These are phyloP conservation scores for Rhaphigaster nebulosa DNA, from an alignment of 2,888 invertebrate genomes.

Conservation along the genomic window DNA sequence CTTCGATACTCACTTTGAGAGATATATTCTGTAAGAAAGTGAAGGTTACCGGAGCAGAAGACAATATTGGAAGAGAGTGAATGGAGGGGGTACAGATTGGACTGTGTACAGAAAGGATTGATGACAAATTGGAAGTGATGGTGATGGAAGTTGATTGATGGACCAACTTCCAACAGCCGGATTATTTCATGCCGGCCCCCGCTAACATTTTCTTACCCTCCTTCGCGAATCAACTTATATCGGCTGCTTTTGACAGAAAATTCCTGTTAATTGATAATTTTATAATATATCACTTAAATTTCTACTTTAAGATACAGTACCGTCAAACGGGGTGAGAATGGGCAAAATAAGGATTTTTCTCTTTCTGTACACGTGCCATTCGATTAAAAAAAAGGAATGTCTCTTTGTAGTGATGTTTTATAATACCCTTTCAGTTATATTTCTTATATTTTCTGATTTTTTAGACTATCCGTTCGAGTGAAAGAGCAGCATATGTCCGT, in stretches of 20 bases:
- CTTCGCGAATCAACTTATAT: background rate
- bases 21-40: background rate
- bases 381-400: no score
- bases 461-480: no score
- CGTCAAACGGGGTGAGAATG: no score
- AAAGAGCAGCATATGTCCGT: no score
- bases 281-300: background rate
- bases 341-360: no score
- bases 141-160: slow-evolving; percentile 45
- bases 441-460: no score
- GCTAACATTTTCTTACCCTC: background rate
- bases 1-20: background rate
- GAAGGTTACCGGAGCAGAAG: background rate
- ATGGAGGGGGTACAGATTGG: slow-evolving; percentile 36
- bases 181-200: background rate
- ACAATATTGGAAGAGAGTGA: slow-evolving; percentile 31
- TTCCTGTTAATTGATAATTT: background rate
- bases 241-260: background rate
- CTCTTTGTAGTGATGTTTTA: no score
- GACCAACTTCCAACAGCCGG: slow-evolving; percentile 36
- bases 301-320: no score
- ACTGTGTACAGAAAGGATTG: slow-evolving; percentile 2
- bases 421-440: no score
- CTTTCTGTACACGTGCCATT: no score
- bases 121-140: slow-evolving; percentile 25